Conservation (phyloP, 1,140 invertebrate genomes). For the Leptoteleia sp. region DNA sequence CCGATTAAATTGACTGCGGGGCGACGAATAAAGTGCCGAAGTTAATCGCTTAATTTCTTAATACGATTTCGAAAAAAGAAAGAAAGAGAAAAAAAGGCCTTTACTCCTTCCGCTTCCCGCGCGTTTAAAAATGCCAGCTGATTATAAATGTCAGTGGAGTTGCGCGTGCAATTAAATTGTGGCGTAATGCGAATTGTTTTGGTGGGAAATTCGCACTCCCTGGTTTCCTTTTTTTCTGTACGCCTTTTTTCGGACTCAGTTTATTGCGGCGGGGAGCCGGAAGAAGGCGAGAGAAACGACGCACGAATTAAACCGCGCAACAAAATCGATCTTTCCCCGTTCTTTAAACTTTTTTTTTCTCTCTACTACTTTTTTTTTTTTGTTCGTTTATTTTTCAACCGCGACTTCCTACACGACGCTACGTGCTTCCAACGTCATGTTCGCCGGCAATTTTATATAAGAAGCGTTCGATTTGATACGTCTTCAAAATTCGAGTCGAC, state of each 20-base stretch:
- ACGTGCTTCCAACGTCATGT: constrained; percentile 25
- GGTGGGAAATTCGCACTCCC: constrained; percentile 32
- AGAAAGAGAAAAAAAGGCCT: too few species aligned
- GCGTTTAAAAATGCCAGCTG: not conserved
- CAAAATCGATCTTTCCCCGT: constrained; percentile 31
- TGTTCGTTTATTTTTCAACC: constrained; percentile 24
- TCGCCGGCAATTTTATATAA: constrained; percentile 8
- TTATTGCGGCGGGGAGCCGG: not conserved
- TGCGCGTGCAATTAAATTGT: constrained; percentile 44
- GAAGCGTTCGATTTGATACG: constrained; percentile 8
- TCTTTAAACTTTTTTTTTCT: too few species aligned
- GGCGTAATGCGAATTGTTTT: constrained; percentile 51
- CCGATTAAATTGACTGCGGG: constrained; percentile 28
- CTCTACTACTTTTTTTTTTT: constrained; percentile 1
- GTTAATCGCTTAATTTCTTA: constrained; percentile 42
- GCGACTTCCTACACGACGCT: not conserved
- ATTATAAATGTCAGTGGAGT: constrained; percentile 20
- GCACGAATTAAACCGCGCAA: constrained; percentile 16
- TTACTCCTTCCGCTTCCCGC: too few species aligned
- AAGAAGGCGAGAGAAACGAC: not conserved
- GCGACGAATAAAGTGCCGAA: not conserved
- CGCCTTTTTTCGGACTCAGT: too few species aligned
- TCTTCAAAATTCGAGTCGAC: too few species aligned
- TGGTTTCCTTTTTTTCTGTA: too few species aligned
- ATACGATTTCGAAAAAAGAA: constrained; percentile 26